These are phyloP conservation scores for Casuarius casuarius DNA, from an alignment of 2,113 vertebrate genomes.

Conservation along the genomic window DNA sequence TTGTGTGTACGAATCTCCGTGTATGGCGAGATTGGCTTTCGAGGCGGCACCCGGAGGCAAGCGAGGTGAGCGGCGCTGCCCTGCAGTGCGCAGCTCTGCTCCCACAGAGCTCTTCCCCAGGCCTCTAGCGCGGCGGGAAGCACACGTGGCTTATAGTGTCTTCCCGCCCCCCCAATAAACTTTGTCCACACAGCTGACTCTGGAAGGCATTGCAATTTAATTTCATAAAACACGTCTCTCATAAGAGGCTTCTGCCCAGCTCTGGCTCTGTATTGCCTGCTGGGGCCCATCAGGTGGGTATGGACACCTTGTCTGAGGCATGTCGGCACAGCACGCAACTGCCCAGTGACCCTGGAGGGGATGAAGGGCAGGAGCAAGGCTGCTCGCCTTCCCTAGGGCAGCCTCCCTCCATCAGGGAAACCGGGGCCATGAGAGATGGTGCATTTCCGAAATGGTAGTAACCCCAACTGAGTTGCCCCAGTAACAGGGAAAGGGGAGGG, in stretches of 20 bases:
- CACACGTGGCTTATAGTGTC: not conserved
- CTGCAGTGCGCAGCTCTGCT: not conserved
- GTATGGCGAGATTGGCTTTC: not conserved
- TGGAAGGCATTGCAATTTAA: not conserved
- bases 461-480: not conserved
- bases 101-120: not conserved
- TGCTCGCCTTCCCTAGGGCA: not conserved
- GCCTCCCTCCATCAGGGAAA: not conserved
- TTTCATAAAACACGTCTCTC: not conserved
- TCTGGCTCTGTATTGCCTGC: accelerated
- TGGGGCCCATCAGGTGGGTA: not conserved
- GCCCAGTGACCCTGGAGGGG: not conserved
- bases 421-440: not conserved
- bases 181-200: not conserved
- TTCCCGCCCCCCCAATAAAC: not conserved
- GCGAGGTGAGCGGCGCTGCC: not conserved
- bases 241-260: not conserved
- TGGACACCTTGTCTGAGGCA: not conserved
- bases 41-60: not conserved
- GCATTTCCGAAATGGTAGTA: not conserved
- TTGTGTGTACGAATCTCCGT: not conserved
- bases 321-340: not conserved
- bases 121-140: not conserved
- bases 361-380: not conserved
- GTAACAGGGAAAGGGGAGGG: not conserved